phyloP scores from a whole-genome alignment of 2,797 vertebrate genomes.

The Pseudomugil tenellus region DNA sequence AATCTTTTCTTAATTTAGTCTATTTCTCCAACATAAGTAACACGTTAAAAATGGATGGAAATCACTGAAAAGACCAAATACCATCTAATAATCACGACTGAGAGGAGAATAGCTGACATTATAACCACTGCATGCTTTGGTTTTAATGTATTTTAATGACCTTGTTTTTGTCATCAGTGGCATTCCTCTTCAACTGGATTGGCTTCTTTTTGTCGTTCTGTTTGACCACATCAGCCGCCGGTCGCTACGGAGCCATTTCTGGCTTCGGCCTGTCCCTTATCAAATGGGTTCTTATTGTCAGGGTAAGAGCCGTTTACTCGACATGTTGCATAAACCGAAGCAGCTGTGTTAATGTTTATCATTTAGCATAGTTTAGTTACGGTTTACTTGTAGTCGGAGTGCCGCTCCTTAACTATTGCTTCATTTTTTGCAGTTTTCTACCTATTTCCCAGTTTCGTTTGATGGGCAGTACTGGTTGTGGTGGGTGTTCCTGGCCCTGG shows the following conservation, averaged over 20 bases:
- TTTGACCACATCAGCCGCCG: conserved; percentile 95
- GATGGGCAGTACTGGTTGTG: conserved; percentile 99
- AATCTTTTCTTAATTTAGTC: neutral
- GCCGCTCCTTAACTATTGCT: neutral
- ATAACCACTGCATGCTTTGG: neutral
- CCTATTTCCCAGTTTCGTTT: conserved; percentile 98
- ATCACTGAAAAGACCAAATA: neutral
- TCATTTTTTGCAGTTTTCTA: conserved; percentile 88
- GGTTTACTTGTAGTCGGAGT: neutral
- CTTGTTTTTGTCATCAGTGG: conserved; percentile 82
- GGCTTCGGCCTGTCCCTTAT: conserved; percentile 98
- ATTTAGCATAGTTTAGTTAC: neutral
- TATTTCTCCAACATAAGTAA: neutral
- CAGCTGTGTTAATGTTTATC: too few species aligned
- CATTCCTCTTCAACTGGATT: conserved; percentile 99
- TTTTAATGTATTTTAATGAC: neutral
- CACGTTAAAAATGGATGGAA: neutral
- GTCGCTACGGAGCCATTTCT: conserved; percentile 97
- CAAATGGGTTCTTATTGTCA: conserved; percentile 98
- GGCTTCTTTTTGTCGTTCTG: conserved; percentile 99
- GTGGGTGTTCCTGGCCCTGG: conserved; percentile 98
- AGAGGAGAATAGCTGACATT: neutral
- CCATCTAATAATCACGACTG: neutral
- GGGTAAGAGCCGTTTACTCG: conserved; percentile 82
- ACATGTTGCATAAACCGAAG: neutral